Evolutionary conservation across 2,797 vertebrate species (phyloP).

Genomic region (Harpagifer antarcticus): DNA sequence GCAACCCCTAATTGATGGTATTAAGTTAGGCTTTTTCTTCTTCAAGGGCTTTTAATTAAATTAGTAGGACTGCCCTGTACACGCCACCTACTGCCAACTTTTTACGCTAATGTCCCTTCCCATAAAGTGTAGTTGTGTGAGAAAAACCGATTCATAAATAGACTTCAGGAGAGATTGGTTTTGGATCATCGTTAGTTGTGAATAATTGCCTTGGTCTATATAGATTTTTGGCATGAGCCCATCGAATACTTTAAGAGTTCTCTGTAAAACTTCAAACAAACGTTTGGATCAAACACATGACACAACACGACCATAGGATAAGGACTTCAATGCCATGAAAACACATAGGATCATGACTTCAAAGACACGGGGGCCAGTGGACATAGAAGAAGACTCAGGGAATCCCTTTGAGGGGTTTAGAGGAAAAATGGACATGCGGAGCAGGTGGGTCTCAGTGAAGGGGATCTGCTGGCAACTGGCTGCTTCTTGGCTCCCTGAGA

Average conservation of each 20-base stretch:
- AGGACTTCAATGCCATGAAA: constrained; percentile 72
- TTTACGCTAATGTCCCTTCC: constrained; percentile 45
- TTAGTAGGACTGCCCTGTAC: constrained; percentile 60
- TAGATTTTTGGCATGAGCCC: constrained; percentile 49
- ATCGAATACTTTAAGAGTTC: constrained; percentile 49
- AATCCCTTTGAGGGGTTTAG: constrained; percentile 83
- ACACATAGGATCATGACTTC: constrained; percentile 74
- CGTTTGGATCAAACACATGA: constrained; percentile 68
- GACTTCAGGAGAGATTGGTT: constrained; percentile 28
- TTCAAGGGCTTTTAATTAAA: constrained; percentile 77
- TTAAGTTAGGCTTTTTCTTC: constrained; percentile 70
- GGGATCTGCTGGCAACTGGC: constrained; percentile 74
- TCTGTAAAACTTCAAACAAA: constrained; percentile 74
- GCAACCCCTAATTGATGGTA: constrained; percentile 74
- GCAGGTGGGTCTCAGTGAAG: constrained; percentile 73
- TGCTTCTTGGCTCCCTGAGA: constrained; percentile 73
- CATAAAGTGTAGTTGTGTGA: constrained; percentile 31
- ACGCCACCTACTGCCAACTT: constrained; percentile 51
- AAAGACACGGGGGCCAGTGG: constrained; percentile 63
- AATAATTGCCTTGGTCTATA: constrained; percentile 38
- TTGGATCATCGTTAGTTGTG: constrained; percentile 40
- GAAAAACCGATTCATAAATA: constrained; percentile 39
- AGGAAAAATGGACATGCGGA: constrained; percentile 73
- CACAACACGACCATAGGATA: constrained; percentile 66
- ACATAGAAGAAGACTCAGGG: constrained; percentile 73